Conservation (phyloP, 2,888 invertebrate species). For the Sarcophaga variegata region DNA sequence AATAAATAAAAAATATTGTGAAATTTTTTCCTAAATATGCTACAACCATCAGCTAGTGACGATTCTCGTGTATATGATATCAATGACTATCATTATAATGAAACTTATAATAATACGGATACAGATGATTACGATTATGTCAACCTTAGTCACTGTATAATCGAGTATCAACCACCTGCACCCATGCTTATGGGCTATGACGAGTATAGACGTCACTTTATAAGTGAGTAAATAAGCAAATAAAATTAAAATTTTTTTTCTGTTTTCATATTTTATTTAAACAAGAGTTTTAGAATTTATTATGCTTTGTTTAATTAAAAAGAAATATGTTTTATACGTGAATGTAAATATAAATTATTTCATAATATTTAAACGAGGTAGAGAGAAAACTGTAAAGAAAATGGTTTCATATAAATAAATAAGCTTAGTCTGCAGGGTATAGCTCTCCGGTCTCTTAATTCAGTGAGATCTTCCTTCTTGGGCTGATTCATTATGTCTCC, state of each 20-base stretch:
- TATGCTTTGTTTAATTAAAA: background rate
- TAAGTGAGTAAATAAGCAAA: constrained; percentile 70
- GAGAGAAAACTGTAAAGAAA: too few relatives aligned
- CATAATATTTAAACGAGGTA: too few relatives aligned
- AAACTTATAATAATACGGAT: background rate
- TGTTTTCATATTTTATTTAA: constrained; percentile 14
- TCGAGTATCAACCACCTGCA: constrained; percentile 46
- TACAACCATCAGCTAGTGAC: constrained; percentile 75
- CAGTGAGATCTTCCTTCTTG: too few relatives aligned
- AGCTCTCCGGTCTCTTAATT: too few relatives aligned
- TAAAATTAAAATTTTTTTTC: background rate
- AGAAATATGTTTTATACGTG: background rate
- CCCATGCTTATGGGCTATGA: constrained; percentile 71
- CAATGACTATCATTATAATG: constrained; percentile 14
- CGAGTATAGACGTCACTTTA: constrained; percentile 74
- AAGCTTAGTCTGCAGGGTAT: too few relatives aligned
- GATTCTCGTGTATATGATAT: constrained; percentile 55
- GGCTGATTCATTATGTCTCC: too few relatives aligned
- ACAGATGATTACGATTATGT: constrained; percentile 42
- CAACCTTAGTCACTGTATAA: constrained; percentile 24
- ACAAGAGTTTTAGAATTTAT: background rate
- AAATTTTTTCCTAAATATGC: constrained; percentile 67
- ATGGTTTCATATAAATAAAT: too few relatives aligned
- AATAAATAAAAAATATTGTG: background rate
- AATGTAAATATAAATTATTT: too few relatives aligned